Evolutionary conservation across 2,888 invertebrate genomes (phyloP).

Genomic region (Steinernema hermaphroditum): DNA sequence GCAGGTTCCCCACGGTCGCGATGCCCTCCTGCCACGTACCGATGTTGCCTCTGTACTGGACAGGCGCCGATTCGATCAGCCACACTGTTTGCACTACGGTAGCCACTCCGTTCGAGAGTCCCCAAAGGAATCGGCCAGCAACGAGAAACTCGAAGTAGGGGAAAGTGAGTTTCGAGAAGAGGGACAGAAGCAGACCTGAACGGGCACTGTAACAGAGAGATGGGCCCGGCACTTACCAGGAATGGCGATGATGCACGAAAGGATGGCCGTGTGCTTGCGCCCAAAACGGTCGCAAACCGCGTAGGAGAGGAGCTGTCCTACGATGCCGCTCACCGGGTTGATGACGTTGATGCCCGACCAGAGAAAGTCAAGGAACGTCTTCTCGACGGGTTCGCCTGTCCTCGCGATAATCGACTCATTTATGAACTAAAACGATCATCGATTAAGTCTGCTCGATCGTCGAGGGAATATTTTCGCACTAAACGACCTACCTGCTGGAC

Average conservation of each 20-base stretch:
- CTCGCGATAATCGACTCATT: not conserved
- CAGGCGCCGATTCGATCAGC: not conserved
- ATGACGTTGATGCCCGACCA: not conserved
- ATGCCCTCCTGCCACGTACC: slow-evolving; percentile 37
- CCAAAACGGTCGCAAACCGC: not conserved
- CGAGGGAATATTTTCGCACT: too few relatives aligned
- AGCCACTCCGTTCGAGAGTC: not conserved
- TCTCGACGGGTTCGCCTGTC: not conserved
- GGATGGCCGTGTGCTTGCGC: not conserved
- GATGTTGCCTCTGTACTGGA: not conserved
- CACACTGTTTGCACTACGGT: slow-evolving; percentile 38
- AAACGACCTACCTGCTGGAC: slow-evolving; percentile 1
- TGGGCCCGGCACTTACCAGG: too few relatives aligned
- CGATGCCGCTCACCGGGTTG: not conserved
- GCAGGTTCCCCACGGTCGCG: slow-evolving; percentile 48
- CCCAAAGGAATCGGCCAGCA: not conserved
- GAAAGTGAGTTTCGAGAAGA: slow-evolving; percentile 45
- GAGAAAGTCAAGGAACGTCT: not conserved
- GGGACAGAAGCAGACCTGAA: slow-evolving; percentile 42
- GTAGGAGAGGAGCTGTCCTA: not conserved
- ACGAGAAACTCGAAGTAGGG: not conserved
- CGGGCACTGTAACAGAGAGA: too few relatives aligned
- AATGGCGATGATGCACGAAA: not conserved
- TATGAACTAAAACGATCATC: not conserved
- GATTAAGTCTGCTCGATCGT: too few relatives aligned